Conservation (phyloP, 2,113 vertebrate species). For the Gnathonemus echidnorhynchus region DNA sequence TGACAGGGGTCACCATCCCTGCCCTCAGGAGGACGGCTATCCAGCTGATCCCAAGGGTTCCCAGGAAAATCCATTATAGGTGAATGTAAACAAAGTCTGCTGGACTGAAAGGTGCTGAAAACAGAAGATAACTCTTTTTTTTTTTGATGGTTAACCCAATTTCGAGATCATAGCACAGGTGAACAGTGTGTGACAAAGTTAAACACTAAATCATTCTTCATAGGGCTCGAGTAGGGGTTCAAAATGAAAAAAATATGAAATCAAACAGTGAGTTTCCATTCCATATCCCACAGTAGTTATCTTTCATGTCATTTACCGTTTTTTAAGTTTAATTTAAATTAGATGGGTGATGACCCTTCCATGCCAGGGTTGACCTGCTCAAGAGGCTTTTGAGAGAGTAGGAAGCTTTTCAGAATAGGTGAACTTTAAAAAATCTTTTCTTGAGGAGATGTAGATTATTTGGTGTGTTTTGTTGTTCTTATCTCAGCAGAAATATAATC, state of each 20-base stretch:
- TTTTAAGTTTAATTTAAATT: not conserved
- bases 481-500: conserved; percentile 12
- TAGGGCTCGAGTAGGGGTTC: not conserved
- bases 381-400: not conserved
- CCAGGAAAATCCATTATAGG: conserved; percentile 1
- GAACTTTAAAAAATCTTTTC: not conserved
- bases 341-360: not conserved
- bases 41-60: not conserved
- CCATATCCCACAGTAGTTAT: not conserved
- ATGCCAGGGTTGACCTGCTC: not conserved
- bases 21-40: not conserved
- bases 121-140: not conserved
- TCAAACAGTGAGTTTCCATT: not conserved
- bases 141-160: conserved; percentile 1
- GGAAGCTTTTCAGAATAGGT: not conserved
- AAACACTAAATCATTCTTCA: not conserved
- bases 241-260: not conserved
- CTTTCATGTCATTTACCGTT: not conserved
- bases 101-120: not conserved
- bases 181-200: not conserved
- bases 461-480: not conserved
- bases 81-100: not conserved
- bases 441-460: not conserved
- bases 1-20: not conserved
- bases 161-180: not conserved